Conservation (phyloP, 2,888 invertebrate species). For the Calameuta filiformis region DNA sequence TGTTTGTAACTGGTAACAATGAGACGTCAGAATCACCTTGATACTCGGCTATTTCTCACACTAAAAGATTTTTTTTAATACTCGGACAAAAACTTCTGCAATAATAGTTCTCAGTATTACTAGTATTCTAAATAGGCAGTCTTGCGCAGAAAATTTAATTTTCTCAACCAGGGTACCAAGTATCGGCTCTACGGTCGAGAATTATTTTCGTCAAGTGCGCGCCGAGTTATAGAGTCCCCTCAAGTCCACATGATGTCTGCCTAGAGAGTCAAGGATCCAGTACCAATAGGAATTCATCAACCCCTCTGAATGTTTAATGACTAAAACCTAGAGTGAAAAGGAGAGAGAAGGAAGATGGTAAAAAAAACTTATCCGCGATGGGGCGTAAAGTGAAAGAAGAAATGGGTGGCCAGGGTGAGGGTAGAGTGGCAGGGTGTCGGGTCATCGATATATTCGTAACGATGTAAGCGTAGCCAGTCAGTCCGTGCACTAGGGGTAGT, state of each 20-base stretch:
- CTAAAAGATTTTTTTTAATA: neutral
- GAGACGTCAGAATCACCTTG: neutral
- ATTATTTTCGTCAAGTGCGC: neutral
- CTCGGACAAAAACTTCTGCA: neutral
- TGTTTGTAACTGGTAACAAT: neutral
- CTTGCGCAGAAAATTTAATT: neutral
- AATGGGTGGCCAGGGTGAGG: neutral
- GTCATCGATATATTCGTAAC: constrained; percentile 41
- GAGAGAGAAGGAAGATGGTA: neutral
- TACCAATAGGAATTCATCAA: neutral
- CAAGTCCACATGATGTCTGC: neutral
- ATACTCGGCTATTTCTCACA: neutral
- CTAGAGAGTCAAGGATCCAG: neutral
- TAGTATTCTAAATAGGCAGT: neutral
- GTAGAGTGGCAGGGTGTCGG: constrained; percentile 19
- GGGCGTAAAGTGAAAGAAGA: neutral
- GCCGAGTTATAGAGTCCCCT: neutral
- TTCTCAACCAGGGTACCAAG: neutral
- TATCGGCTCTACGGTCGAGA: neutral
- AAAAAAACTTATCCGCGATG: neutral
- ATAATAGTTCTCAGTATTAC: neutral
- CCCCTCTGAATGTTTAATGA: neutral
- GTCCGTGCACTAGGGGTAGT: constrained; percentile 25
- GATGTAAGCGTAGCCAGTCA: constrained; percentile 39
- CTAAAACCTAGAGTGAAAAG: neutral